phyloP scores from a whole-genome alignment of 2,888 invertebrate genomes.

The Drosophila emarginata region DNA sequence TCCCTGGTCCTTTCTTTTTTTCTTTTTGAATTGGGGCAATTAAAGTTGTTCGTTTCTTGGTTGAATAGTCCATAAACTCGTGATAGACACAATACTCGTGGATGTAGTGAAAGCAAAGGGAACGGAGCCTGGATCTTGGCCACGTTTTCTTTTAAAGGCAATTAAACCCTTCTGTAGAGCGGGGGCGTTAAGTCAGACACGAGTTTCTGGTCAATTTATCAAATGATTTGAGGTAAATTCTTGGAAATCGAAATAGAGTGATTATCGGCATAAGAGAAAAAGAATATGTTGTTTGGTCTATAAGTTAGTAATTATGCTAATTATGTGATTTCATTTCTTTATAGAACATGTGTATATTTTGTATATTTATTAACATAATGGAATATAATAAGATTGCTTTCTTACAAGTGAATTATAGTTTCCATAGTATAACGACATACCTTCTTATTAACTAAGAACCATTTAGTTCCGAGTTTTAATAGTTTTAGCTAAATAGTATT shows the following conservation, averaged over 20 bases:
- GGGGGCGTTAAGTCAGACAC: slow-evolving; percentile 78
- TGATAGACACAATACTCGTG: slow-evolving; percentile 44
- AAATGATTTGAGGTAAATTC: slow-evolving; percentile 62
- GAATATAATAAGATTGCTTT: too few species aligned
- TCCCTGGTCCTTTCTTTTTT: slow-evolving; percentile 4
- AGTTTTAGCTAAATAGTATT: background rate
- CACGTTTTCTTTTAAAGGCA: slow-evolving; percentile 31
- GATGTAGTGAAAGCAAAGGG: slow-evolving; percentile 6
- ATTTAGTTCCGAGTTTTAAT: background rate
- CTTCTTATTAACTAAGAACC: background rate
- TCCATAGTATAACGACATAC: background rate
- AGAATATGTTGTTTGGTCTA: slow-evolving; percentile 35
- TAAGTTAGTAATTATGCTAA: slow-evolving; percentile 65
- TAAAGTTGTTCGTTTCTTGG: slow-evolving; percentile 68
- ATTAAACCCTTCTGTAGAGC: slow-evolving; percentile 67
- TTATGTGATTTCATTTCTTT: slow-evolving; percentile 40
- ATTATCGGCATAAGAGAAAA: slow-evolving; percentile 46
- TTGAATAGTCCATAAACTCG: slow-evolving; percentile 65
- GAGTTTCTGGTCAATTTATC: slow-evolving; percentile 75
- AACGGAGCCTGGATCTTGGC: slow-evolving; percentile 8
- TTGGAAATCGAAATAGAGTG: slow-evolving; percentile 64
- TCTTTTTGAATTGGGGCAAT: slow-evolving; percentile 75
- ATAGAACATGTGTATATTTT: background rate
- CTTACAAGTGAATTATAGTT: too few species aligned
- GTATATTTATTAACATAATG: background rate